Conservation (phyloP, 2,797 vertebrate species). For the Lepidocolaptes lacrymiger region DNA sequence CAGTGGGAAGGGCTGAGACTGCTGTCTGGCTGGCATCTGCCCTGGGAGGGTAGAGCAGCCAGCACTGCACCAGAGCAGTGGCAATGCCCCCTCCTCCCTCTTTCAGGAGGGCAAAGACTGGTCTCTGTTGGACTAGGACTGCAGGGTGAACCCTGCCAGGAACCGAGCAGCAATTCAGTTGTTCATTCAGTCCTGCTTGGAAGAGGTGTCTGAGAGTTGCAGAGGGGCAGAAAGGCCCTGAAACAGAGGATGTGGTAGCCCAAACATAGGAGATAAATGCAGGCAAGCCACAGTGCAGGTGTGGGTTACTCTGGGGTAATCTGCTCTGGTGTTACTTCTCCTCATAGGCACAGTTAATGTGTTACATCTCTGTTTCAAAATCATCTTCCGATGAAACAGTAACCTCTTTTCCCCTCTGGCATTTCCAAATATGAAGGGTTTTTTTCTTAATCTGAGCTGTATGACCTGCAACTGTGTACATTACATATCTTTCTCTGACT, state of each 20-base stretch:
- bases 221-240: background rate
- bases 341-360: background rate
- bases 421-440: background rate
- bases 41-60: background rate
- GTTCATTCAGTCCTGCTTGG: background rate
- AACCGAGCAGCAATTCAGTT: background rate
- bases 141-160: background rate
- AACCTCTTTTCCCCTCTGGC: background rate
- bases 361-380: background rate
- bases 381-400: background rate
- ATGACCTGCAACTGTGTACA: background rate
- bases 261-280: background rate
- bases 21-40: background rate
- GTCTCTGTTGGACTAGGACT: background rate
- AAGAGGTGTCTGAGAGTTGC: background rate
- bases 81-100: background rate
- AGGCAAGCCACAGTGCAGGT: background rate
- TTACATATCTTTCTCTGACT: background rate
- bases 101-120: accelerated
- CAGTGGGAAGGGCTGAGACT: accelerated
- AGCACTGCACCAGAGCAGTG: background rate
- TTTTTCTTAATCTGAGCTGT: background rate
- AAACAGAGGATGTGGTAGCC: background rate
- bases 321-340: background rate
- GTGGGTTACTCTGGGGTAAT: background rate